Percentiles rank a stretch among this genome's conserved stretches.
Evolutionary conservation across 2,797 vertebrate species (phyloP).

Genomic region (Alectoris magna): DNA sequence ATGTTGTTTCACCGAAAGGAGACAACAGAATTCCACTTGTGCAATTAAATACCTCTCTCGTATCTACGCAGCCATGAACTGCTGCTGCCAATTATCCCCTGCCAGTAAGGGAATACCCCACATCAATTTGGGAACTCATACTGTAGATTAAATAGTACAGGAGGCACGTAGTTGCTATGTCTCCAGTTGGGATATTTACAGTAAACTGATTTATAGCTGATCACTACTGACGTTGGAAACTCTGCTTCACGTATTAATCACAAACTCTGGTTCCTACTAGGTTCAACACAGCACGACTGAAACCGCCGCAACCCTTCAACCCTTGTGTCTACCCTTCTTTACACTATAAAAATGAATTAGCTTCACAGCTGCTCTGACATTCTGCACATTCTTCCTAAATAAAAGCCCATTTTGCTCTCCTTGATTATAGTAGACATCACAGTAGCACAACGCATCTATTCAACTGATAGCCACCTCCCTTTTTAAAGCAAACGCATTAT

Average conservation of each 20-base stretch:
- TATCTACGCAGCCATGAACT: background rate
- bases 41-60: background rate
- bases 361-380: conserved; percentile 15
- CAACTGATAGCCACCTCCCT: background rate
- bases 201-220: background rate
- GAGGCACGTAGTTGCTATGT: background rate
- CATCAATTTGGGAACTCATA: background rate
- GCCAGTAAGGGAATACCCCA: background rate
- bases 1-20: background rate
- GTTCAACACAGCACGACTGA: background rate
- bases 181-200: conserved; percentile 12
- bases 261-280: conserved; percentile 11
- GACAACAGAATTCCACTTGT: background rate
- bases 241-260: background rate
- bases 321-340: background rate
- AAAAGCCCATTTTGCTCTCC: background rate
- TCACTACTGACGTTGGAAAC: background rate
- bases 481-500: conserved; percentile 15
- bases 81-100: background rate
- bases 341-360: background rate
- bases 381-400: conserved; percentile 12
- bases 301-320: background rate
- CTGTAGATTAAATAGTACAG: background rate
- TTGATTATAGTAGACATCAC: background rate
- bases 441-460: conserved; percentile 20